These are phyloP conservation scores for Trochalopteron elliotii DNA, from an alignment of 2,113 vertebrate species.

Conservation along the genomic window DNA sequence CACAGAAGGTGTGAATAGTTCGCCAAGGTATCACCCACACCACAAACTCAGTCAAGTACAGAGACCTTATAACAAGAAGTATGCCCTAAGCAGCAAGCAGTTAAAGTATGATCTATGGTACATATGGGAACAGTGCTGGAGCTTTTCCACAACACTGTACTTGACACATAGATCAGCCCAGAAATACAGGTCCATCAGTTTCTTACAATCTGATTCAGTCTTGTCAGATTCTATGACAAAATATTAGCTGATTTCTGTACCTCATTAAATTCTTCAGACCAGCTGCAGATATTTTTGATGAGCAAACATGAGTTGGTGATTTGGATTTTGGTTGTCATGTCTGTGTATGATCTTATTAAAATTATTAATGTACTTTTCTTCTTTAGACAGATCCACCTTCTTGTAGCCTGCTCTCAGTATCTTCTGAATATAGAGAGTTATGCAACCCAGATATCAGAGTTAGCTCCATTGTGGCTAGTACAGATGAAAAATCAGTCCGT, in stretches of 20 bases:
- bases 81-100: background rate
- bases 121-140: background rate
- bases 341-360: background rate
- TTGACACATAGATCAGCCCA: background rate
- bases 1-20: background rate
- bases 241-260: background rate
- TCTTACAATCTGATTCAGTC: background rate
- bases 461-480: background rate
- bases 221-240: background rate
- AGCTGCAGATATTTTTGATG: background rate
- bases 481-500: background rate
- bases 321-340: background rate
- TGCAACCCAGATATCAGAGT: background rate
- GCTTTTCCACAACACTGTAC: background rate
- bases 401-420: background rate
- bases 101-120: background rate
- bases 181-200: background rate
- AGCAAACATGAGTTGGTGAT: background rate
- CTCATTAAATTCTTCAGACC: background rate
- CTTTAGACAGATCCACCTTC: background rate
- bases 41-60: background rate
- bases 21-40: rapidly evolving
- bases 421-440: background rate
- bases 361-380: background rate
- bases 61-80: background rate